phyloP scores from a whole-genome alignment of 2,113 vertebrate genomes.

The Passerina amoena region DNA sequence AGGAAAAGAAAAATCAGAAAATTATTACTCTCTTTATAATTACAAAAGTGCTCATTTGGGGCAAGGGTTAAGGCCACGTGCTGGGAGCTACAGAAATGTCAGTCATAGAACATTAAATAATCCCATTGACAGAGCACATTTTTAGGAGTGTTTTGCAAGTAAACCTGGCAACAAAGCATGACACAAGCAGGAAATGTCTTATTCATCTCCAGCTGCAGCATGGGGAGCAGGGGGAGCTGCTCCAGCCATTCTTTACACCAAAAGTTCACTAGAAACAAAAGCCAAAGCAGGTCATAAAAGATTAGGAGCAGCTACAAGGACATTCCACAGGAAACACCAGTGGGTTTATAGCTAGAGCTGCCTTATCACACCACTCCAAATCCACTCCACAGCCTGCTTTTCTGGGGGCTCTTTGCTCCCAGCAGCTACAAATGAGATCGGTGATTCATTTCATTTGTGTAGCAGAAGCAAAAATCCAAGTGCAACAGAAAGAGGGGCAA shows the following conservation, averaged over 20 bases:
- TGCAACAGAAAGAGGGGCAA: background rate
- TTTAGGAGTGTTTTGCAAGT: background rate
- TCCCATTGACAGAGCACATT: background rate
- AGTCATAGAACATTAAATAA: background rate
- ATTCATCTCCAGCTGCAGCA: background rate
- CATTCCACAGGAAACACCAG: background rate
- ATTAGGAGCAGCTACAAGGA: background rate
- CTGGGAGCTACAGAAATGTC: background rate
- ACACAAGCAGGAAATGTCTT: background rate
- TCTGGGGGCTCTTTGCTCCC: background rate
- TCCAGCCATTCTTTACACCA: background rate
- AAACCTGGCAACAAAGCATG: background rate
- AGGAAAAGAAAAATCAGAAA: background rate
- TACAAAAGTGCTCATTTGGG: background rate
- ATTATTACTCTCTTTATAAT: background rate
- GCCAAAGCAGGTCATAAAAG: background rate
- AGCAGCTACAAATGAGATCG: constrained; percentile 5
- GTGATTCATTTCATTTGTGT: constrained; percentile 32
- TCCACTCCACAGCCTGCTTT: background rate
- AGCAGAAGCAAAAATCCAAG: background rate
- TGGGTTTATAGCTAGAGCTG: background rate
- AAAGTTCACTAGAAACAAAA: background rate
- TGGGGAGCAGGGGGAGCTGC: background rate
- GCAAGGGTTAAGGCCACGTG: background rate
- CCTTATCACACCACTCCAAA: background rate